Percentiles rank a stretch among this genome's conserved stretches.
phyloP scores from a whole-genome alignment of 2,797 vertebrate genomes.

The Peromyscus attwateri region DNA sequence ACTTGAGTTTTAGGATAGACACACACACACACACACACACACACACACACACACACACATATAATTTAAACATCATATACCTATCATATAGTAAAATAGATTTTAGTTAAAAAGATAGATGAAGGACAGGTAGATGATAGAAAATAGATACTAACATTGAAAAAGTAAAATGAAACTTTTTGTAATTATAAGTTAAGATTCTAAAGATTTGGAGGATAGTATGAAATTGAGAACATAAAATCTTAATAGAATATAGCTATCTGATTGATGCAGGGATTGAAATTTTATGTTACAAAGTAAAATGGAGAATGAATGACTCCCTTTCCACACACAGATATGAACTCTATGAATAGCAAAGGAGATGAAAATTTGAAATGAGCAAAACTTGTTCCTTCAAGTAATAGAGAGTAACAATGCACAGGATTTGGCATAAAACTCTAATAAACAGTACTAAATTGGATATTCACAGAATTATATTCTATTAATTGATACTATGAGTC shows the following conservation, averaged over 20 bases:
- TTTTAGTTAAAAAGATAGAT: background rate
- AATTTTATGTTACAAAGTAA: background rate
- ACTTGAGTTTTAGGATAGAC: background rate
- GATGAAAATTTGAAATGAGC: background rate
- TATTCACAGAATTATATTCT: background rate
- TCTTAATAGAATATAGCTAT: background rate
- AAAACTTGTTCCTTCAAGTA: too few species aligned
- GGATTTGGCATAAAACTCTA: background rate
- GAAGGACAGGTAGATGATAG: background rate
- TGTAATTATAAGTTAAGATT: background rate
- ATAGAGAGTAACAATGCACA: background rate
- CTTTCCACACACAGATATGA: too few species aligned
- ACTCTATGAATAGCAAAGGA: background rate
- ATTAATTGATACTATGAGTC: background rate
- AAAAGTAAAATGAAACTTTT: background rate
- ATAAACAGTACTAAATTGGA: background rate
- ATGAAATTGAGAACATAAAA: background rate
- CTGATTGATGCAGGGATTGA: background rate
- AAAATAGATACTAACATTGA: background rate
- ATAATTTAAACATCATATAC: background rate
- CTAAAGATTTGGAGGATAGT: background rate
- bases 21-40: background rate
- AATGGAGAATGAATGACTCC: background rate
- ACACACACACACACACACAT: background rate
- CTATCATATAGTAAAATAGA: background rate